Base-by-base conservation (phyloP, 2,888 invertebrate species). In the Pycnomerus fuliginosus region DNA sequence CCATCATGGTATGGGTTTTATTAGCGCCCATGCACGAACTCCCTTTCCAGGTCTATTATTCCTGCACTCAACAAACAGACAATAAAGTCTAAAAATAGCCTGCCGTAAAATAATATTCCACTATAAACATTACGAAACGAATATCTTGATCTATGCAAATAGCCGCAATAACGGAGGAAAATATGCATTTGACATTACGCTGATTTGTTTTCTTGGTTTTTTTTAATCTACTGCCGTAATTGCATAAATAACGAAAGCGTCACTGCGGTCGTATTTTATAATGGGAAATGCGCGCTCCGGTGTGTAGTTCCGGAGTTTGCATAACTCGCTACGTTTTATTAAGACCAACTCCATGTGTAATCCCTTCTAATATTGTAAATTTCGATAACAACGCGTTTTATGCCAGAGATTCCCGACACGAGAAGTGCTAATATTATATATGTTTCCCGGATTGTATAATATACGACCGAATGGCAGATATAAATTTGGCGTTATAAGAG, bases 111-210 rank as follows among this genome's bases (percentile, higher is more conserved):
- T 44, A 44, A 37, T 37, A 37, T 31, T 44, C 44, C 37, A 38
- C 44, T 33, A 44, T 38, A 44, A 44, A 44, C 44, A 44, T 38
- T 44, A 44, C 44, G 44, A 44, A 44, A 43, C 32, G 44, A 44
- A 44, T 44, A 44, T 44, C 44, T 44, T 44, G 44, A 44, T 44
- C 44, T 44, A 44, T 44, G 44, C 44, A 44, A 44, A 44, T 44
- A 22, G 22, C 33, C 24, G 27, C 44, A 32, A 25, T 34, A 36
- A 43, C 24, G 17, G 35, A 25, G 24, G 17, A 14, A 36, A 40
- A 33, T 41, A 34, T 41, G 41, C 33, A 34, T 41, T 31, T 40
- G 31, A 40, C 33, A 40, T 40, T 40, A 31, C 40, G 40, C 34
- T 34, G 41, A 41, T 41, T 41, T 41, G 41, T 33, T 33, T 32